These are phyloP conservation scores for Craseonycteris thonglongyai DNA, from an alignment of 2,113 vertebrate species.

Conservation along the genomic window DNA sequence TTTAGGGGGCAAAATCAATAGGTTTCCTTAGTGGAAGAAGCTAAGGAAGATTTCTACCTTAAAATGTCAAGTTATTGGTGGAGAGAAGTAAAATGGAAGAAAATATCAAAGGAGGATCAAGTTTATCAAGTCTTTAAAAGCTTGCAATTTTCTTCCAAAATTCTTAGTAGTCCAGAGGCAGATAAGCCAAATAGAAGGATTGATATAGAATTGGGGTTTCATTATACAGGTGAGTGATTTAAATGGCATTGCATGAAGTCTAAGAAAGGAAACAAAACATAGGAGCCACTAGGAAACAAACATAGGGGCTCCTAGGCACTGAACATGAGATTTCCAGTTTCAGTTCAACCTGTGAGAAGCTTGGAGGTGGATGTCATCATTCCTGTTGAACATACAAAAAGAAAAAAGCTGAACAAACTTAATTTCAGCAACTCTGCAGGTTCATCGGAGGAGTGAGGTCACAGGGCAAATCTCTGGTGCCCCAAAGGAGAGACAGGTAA, in stretches of 20 bases:
- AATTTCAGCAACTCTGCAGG: background rate
- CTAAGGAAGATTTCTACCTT: background rate
- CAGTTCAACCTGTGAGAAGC: fast-evolving
- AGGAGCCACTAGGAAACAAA: background rate
- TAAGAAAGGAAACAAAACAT: background rate
- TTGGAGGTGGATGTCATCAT: background rate
- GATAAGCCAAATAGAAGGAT: background rate
- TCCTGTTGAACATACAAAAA: no score
- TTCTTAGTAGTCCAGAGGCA: background rate
- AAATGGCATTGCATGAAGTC: background rate
- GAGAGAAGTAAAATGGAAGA: background rate
- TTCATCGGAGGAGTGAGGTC: background rate
- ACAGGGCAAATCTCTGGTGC: fast-evolving
- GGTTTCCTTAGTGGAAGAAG: background rate
- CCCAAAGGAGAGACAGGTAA: background rate
- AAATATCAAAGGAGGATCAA: background rate
- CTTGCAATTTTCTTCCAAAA: background rate
- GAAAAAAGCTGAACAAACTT: background rate
- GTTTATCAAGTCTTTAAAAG: background rate
- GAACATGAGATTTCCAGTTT: background rate
- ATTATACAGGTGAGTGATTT: background rate
- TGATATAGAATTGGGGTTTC: background rate
- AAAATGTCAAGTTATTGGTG: background rate
- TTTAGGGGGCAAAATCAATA: background rate
- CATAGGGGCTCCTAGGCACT: fast-evolving